phyloP scores from a whole-genome alignment of 2,797 vertebrate genomes.

The Poliocrania exsul region DNA sequence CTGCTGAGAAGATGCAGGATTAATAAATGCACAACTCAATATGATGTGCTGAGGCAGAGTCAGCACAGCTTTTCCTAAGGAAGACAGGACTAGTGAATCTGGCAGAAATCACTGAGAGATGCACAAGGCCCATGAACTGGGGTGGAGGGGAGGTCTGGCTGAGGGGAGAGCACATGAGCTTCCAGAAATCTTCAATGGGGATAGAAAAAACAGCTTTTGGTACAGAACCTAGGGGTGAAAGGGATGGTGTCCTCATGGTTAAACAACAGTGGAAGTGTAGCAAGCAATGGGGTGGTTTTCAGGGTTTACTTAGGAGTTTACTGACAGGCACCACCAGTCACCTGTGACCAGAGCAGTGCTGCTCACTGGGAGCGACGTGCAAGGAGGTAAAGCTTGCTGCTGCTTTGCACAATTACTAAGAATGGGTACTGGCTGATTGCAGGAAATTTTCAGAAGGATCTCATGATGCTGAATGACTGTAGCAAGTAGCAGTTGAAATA shows the following conservation, averaged over 20 bases:
- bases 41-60: not conserved
- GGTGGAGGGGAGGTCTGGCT: fast-evolving
- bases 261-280: not conserved
- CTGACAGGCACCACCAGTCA: too few species aligned
- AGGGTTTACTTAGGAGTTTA: not conserved
- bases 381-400: not conserved
- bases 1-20: not conserved
- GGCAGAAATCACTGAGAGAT: not conserved
- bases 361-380: not conserved
- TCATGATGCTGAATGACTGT: not conserved
- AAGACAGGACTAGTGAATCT: not conserved
- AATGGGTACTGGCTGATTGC: not conserved
- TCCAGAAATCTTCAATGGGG: not conserved
- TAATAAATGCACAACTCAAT: not conserved
- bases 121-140: fast-evolving
- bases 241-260: not conserved
- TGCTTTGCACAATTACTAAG: not conserved
- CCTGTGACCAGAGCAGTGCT: not conserved
- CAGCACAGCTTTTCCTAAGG: not conserved
- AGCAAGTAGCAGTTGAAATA: not conserved
- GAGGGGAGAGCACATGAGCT: fast-evolving
- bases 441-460: not conserved
- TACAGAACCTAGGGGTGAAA: not conserved
- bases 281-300: not conserved
- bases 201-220: not conserved